A percentile compares a stretch with the other conserved stretches of the same genome.
These are phyloP conservation scores for Adineta ricciae DNA, from an alignment of 2,888 invertebrate genomes.

Conservation along the genomic window DNA sequence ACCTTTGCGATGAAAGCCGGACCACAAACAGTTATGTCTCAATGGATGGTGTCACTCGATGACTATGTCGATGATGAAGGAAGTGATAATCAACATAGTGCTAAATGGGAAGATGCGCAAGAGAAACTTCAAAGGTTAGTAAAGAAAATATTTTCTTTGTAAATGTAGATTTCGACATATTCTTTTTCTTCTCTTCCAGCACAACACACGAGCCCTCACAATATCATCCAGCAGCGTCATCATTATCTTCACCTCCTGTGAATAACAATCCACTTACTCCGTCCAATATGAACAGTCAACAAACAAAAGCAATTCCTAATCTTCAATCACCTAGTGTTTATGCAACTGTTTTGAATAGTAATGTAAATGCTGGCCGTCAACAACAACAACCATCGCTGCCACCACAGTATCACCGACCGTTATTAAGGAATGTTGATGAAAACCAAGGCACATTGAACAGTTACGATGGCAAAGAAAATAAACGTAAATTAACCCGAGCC, in stretches of 20 bases:
- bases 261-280: neutral
- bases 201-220: neutral
- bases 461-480: conserved; percentile 6
- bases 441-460: neutral
- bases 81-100: conserved; percentile 13
- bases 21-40: conserved; percentile 30
- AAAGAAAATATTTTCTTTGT: neutral
- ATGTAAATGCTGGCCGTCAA: neutral
- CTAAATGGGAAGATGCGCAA: conserved; percentile 18
- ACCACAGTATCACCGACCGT: neutral
- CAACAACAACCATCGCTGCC: neutral
- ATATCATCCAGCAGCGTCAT: neutral
- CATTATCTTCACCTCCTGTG: conserved; percentile 1
- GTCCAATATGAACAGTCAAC: conserved; percentile 22
- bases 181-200: neutral
- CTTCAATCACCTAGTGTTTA: neutral
- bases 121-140: neutral
- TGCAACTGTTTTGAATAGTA: neutral
- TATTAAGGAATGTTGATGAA: neutral
- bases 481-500: neutral
- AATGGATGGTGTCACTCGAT: conserved; percentile 31
- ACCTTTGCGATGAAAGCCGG: conserved; percentile 33
- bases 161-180: neutral
- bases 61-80: conserved; percentile 22
- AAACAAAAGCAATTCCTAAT: neutral